These are phyloP conservation scores for Drosophila mauritiana DNA, from an alignment of 1,140 invertebrate species.

Conservation along the genomic window DNA sequence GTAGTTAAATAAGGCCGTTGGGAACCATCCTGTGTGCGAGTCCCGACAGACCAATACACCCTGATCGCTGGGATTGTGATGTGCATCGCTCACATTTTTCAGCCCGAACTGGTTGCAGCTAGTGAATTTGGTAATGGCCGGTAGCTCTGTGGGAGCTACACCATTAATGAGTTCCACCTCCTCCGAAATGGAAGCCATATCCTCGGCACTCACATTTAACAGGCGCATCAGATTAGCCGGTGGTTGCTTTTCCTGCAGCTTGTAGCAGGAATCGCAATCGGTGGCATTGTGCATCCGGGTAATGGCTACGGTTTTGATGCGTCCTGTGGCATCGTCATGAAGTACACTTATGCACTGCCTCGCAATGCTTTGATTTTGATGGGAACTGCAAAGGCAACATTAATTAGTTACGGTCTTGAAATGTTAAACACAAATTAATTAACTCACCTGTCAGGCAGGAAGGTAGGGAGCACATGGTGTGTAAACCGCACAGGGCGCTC, in stretches of 20 bases:
- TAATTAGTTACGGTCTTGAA: background rate
- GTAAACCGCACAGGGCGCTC: slow-evolving; percentile 86
- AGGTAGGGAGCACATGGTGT: slow-evolving; percentile 88
- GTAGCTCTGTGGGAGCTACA: slow-evolving; percentile 26
- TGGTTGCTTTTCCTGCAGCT: slow-evolving; percentile 65
- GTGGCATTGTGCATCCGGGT: slow-evolving; percentile 19
- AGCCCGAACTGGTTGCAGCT: slow-evolving; percentile 74
- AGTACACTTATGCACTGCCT: slow-evolving; percentile 73
- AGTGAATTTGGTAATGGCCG: slow-evolving; percentile 66
- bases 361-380: slow-evolving; percentile 8
- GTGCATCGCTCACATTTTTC: slow-evolving; percentile 37
- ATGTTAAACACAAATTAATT: background rate
- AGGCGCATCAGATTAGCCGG: slow-evolving; percentile 57
- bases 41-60: slow-evolving; percentile 76
- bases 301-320: slow-evolving; percentile 68
- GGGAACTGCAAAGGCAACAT: slow-evolving; percentile 5
- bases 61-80: slow-evolving; percentile 65
- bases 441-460: slow-evolving; percentile 72
- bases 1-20: slow-evolving; percentile 65
- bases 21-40: slow-evolving; percentile 72
- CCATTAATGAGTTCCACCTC: slow-evolving; percentile 66
- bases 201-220: slow-evolving; percentile 69
- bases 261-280: slow-evolving; percentile 63
- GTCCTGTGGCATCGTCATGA: slow-evolving; percentile 71
- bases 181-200: slow-evolving; percentile 72